Base-by-base conservation (phyloP, 2,797 vertebrate genomes). In the Manis javanica region DNA sequence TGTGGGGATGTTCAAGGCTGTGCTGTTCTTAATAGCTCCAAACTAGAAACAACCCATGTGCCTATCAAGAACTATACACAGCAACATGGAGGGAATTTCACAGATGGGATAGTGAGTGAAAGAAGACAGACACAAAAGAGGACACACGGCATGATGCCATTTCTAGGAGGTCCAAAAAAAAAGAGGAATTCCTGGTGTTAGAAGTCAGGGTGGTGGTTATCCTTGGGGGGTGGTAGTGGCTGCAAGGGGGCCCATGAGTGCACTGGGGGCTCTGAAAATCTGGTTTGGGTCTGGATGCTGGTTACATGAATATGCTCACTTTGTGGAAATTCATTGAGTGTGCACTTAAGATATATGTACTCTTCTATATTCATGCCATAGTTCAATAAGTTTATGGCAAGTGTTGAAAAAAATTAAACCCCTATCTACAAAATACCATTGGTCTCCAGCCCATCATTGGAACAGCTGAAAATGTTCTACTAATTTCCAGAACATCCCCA, bases 71-170 rank as follows among this genome's bases (percentile, higher is more conserved):
- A 18, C 51, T 11, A 0, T 0, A 2, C 0, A 14, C 34, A 10
- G 31, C 77, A n/a, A 24, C 3, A 0, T 5, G 46, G 51, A 74
- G 68, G 26, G 23, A n/a, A 15, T 14, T 16, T 53, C 39, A 29
- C 18, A 42, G 2, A 42, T 0, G 0, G 4, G 29, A 11, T 0
- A 2, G 24, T 5, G 16, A 39, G 42, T 37, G 42, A 46, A 18
- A 51, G 71, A 83, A 7, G 14, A 77, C 42, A 26, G 37, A 26
- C 29, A 34, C 4, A 5, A 37, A 79, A 24, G 42, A 7, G 29
- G 0, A 34, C 34, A 7, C 39, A 12, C 0, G 26, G n/a, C 14
- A 2, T 2, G 18, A 37, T 23, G 26, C 63, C 61, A 21, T 55
- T 39, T 31, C 61, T 3, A 12, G 64, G 37, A 39, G 63, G 26